Evolutionary conservation across 92 coral and sea anemone genomes (phyloP), one percentile per base, ranked within the genome.

Genomic region (Siderastrea radians): DNA sequence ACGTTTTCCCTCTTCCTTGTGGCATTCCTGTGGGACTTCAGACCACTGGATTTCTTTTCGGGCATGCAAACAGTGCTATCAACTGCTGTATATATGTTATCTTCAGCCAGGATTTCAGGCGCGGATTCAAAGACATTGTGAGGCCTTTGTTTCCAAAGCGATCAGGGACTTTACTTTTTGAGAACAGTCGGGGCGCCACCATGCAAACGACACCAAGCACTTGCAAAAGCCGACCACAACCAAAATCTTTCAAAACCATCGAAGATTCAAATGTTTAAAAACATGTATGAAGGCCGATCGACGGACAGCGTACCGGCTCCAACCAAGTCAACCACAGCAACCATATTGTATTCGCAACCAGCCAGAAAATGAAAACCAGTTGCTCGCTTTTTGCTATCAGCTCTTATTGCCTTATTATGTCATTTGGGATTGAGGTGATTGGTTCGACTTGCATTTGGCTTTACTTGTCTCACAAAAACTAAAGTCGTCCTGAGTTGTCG

Each of bases 91-190:
- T 93, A 63, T 93, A 93, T 87, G 86, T 86, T 67, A 79, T 81
- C 9, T 93, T 93, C 83, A 93, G 93, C 72, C 91, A 93, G 53
- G 96, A 93, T 72, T 93, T 90, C 91, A 69, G 90, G 38, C 82
- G 88, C 11, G 96, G 96, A 55, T 86, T 93, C 75, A 65, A 26
- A 46, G 89, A 73, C 7, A 78, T 93, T 49, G 9, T 90, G 7
- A 68, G 62, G 17, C 96, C 91, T 3, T 49, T 93, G 74, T 46
- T 82, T 49, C 79, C 45, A 7, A 10, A 19, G 61, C 80, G 84
- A 61, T 49, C 75, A 1, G 72, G 55, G 68, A 44, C 89, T 1
- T 78, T 77, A n/a, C n/a, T 69, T 15, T 16, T 68, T 19, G 62
- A 55, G 45, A 61, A 19, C 48, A 66, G 57, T 2, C 77, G 73